Evolutionary conservation across 2,888 invertebrate species (phyloP).

Genomic region (Epistrophe eligans): DNA sequence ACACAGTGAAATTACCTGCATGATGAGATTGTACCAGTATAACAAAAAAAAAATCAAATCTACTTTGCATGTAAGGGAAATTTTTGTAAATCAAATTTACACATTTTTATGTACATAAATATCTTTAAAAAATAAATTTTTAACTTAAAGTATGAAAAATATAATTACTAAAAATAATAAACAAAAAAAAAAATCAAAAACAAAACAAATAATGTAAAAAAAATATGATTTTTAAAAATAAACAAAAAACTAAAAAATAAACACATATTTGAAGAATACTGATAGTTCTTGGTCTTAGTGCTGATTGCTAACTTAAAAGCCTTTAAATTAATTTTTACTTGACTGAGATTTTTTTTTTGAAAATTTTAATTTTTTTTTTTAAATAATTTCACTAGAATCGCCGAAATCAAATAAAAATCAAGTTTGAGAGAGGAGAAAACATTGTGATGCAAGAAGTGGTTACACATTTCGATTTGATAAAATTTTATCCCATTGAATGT

Average conservation of each 20-base stretch:
- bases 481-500: too few relatives aligned
- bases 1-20: conserved; percentile 61
- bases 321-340: too few relatives aligned
- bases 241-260: background rate
- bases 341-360: too few relatives aligned
- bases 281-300: background rate
- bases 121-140: conserved; percentile 39
- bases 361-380: too few relatives aligned
- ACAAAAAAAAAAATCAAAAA: background rate
- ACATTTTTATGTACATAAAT: conserved; percentile 69
- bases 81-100: conserved; percentile 74
- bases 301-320: too few relatives aligned
- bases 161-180: conserved; percentile 4
- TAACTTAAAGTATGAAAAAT: conserved; percentile 3
- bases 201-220: background rate
- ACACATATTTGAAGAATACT: conserved; percentile 7
- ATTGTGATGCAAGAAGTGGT: too few relatives aligned
- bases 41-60: conserved; percentile 45
- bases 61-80: conserved; percentile 58
- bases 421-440: too few relatives aligned
- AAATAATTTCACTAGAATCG: too few relatives aligned
- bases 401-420: too few relatives aligned
- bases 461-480: too few relatives aligned
- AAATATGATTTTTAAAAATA: background rate
- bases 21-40: conserved; percentile 62